phyloP scores from a whole-genome alignment of 2,797 vertebrate species.

The Falco columbarius region DNA sequence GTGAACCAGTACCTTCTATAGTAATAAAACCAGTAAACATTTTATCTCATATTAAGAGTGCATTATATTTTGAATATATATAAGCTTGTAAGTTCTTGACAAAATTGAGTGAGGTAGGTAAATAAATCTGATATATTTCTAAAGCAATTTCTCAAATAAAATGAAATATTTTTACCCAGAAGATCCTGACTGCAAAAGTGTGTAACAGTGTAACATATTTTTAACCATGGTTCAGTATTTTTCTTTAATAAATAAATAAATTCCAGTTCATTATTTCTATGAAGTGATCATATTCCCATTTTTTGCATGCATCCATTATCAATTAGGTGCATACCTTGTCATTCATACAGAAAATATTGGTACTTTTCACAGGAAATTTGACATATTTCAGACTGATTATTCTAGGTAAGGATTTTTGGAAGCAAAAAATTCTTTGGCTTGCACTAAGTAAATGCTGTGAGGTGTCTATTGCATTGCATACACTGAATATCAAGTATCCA shows the following conservation, averaged over 20 bases:
- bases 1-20: neutral
- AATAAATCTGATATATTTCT: neutral
- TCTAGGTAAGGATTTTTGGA: neutral
- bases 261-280: neutral
- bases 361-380: neutral
- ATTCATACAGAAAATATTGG: neutral
- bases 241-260: neutral
- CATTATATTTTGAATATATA: neutral
- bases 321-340: neutral
- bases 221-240: neutral
- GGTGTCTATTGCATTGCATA: neutral
- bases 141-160: neutral
- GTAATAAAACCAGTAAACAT: neutral
- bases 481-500: neutral
- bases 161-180: neutral
- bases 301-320: neutral
- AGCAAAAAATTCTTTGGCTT: neutral
- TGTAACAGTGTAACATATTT: neutral
- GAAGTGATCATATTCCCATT: neutral
- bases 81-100: neutral
- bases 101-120: neutral
- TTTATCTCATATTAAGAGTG: neutral
- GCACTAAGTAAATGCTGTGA: neutral
- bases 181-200: accelerated
- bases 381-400: neutral